A percentile compares a stretch with the other conserved stretches of the same genome.
phyloP scores from a whole-genome alignment of 2,888 invertebrate genomes.

The Diogma glabrata region DNA sequence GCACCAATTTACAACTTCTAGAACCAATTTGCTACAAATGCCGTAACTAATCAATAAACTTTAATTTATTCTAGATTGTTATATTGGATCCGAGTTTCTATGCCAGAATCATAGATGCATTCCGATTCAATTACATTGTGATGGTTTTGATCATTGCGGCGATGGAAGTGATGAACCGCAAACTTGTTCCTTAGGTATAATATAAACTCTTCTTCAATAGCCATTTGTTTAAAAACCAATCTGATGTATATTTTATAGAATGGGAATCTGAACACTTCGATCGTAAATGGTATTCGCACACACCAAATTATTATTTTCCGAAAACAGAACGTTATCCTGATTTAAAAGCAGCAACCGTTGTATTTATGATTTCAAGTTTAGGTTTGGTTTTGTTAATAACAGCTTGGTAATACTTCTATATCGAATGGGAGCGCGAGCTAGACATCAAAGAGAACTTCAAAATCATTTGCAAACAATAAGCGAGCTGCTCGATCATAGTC shows the following conservation, averaged over 20 bases:
- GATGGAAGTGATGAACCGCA: slow-evolving; percentile 57
- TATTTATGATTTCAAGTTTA: slow-evolving; percentile 50
- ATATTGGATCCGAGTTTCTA: slow-evolving; percentile 52
- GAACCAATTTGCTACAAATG: no score
- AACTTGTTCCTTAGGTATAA: slow-evolving; percentile 43
- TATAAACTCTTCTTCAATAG: background rate
- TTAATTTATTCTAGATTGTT: slow-evolving; percentile 44
- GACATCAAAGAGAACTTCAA: slow-evolving; percentile 52
- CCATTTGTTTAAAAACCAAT: background rate
- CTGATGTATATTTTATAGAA: slow-evolving; percentile 30
- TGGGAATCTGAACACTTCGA: slow-evolving; percentile 43
- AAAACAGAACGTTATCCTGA: slow-evolving; percentile 54
- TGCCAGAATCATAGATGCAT: slow-evolving; percentile 63
- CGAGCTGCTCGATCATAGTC: slow-evolving; percentile 41
- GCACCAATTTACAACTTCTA: no score
- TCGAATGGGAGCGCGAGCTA: slow-evolving; percentile 47
- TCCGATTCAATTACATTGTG: slow-evolving; percentile 52
- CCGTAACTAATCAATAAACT: background rate
- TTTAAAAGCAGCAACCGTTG: slow-evolving; percentile 50
- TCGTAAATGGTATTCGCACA: slow-evolving; percentile 50
- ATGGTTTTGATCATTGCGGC: slow-evolving; percentile 66
- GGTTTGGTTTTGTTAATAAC: slow-evolving; percentile 50
- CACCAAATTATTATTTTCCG: slow-evolving; percentile 61
- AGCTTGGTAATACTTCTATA: slow-evolving; percentile 51
- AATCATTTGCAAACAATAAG: slow-evolving; percentile 55